Percentiles rank a stretch among this genome's conserved stretches.
These are phyloP conservation scores for Batillaria attramentaria DNA, from an alignment of 1,140 invertebrate genomes.

Conservation along the genomic window DNA sequence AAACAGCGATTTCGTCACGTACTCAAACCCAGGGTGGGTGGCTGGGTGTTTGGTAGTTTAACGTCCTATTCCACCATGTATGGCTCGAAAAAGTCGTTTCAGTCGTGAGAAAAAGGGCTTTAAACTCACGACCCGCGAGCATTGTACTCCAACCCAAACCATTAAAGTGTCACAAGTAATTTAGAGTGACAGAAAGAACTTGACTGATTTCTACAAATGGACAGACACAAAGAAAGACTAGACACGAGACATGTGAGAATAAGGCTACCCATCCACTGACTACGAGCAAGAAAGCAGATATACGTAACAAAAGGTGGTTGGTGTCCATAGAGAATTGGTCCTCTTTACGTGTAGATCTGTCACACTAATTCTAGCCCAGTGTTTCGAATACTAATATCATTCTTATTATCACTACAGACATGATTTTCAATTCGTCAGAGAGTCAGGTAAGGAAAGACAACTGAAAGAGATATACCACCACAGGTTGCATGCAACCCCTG, in stretches of 20 bases:
- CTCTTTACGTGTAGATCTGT: neutral
- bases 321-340: too few species aligned
- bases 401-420: conserved; percentile 75
- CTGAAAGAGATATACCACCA: too few species aligned
- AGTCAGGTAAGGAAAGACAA: conserved; percentile 75
- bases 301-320: too few species aligned
- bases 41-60: neutral
- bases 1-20: neutral
- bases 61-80: neutral
- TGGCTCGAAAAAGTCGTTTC: neutral
- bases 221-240: too few species aligned
- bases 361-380: neutral
- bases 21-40: neutral
- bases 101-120: neutral
- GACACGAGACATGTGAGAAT: too few species aligned
- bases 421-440: conserved; percentile 75
- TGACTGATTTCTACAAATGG: too few species aligned
- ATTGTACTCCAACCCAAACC: too few species aligned
- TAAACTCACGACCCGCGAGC: neutral
- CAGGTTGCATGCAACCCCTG: conserved; percentile 72
- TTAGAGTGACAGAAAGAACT: too few species aligned
- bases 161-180: too few species aligned
- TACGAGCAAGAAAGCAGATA: too few species aligned
- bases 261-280: too few species aligned
- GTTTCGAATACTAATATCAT: too few species aligned